Percentiles rank a stretch among this genome's conserved stretches.
phyloP scores from a whole-genome alignment of 1,140 invertebrate genomes.

The Eulimnadia texana region DNA sequence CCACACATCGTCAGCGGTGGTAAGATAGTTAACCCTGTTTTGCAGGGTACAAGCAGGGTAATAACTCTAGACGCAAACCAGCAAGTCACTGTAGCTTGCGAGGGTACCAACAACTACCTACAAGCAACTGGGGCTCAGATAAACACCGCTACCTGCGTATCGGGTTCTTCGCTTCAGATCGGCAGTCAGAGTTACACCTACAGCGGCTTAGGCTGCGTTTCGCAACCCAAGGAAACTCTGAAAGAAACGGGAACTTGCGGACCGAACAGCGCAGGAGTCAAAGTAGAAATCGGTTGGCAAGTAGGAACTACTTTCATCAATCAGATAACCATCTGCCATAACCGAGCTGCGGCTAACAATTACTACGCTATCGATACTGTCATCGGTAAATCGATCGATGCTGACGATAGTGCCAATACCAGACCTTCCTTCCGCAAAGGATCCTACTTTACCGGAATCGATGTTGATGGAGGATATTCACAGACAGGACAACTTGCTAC shows the following conservation, averaged over 20 bases:
- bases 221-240: conserved; percentile 9
- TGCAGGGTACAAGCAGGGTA: not conserved
- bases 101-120: conserved; percentile 11
- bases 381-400: conserved; percentile 8
- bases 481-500: conserved; percentile 1
- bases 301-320: conserved; percentile 4
- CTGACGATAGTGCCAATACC: conserved; percentile 6
- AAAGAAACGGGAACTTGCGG: conserved; percentile 13
- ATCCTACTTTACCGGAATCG: conserved; percentile 5
- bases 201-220: conserved; percentile 6
- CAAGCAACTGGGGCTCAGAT: not conserved
- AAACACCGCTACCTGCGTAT: conserved; percentile 5
- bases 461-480: conserved; percentile 4
- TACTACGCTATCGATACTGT: conserved; percentile 7
- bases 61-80: conserved; percentile 3
- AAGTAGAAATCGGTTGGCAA: conserved; percentile 15
- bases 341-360: conserved; percentile 3
- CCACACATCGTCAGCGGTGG: not conserved
- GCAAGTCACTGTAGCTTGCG: conserved; percentile 12
- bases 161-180: not conserved
- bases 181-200: not conserved
- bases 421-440: conserved; percentile 15
- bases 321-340: conserved; percentile 15
- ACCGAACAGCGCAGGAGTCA: not conserved
- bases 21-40: conserved; percentile 1